Evolutionary conservation across 2,797 vertebrate genomes (phyloP).

Genomic region (Gymnopithys bicolor): DNA sequence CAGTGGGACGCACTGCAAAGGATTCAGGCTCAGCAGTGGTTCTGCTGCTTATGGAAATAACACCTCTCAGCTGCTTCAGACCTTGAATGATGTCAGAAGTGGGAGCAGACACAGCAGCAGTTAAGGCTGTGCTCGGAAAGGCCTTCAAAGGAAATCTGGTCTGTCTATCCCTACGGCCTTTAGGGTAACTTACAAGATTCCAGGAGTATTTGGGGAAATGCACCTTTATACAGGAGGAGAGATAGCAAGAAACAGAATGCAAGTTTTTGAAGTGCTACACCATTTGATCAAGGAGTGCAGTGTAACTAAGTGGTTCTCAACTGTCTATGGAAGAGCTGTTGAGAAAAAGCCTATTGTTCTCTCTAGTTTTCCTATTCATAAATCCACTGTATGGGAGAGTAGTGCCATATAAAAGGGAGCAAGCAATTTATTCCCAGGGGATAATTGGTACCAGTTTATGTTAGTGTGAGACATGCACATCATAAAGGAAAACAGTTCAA

Average conservation of each 20-base stretch:
- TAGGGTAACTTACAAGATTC: neutral
- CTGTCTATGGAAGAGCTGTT: neutral
- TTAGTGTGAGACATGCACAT: neutral
- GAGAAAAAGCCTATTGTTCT: neutral
- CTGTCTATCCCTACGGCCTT: neutral
- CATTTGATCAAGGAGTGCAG: neutral
- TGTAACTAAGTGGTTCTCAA: neutral
- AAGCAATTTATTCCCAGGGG: neutral
- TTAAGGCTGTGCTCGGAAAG: neutral
- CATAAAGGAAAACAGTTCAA: neutral
- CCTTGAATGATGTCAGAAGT: neutral
- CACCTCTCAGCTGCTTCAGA: neutral
- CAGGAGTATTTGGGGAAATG: neutral
- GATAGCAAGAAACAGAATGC: neutral
- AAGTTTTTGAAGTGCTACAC: neutral
- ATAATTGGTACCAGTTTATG: neutral
- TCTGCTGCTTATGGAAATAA: neutral
- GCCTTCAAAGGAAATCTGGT: neutral
- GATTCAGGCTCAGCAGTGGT: neutral
- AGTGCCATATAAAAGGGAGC: neutral
- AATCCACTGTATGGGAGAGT: neutral
- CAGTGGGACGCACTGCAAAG: neutral
- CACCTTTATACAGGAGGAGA: neutral
- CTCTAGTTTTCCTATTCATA: neutral
- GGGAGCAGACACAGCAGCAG: neutral